These are phyloP conservation scores for Drosophila putrida DNA, from an alignment of 2,888 invertebrate genomes.

Conservation along the genomic window DNA sequence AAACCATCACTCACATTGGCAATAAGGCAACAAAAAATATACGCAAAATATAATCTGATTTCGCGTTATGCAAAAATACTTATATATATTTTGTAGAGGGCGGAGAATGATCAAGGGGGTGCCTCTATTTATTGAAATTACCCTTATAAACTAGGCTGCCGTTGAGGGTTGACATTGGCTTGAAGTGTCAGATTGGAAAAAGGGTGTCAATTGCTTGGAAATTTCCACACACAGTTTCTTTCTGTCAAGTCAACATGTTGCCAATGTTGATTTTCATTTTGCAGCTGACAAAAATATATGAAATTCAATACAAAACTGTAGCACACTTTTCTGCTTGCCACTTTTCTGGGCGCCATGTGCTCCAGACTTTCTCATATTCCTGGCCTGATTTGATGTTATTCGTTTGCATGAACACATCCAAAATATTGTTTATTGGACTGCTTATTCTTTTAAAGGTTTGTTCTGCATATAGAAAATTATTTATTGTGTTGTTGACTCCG, in stretches of 20 bases:
- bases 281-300: conserved; percentile 65
- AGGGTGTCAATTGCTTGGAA: conserved; percentile 80
- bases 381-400: conserved; percentile 30
- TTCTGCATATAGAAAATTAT: conserved; percentile 38
- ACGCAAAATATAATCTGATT: conserved; percentile 63
- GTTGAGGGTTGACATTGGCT: conserved; percentile 57
- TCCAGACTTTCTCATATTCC: conserved; percentile 12
- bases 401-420: conserved; percentile 3
- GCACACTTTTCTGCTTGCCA: conserved; percentile 43
- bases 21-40: conserved; percentile 14
- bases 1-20: conserved; percentile 42
- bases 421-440: conserved; percentile 26
- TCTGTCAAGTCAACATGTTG: conserved; percentile 84
- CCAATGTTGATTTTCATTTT: conserved; percentile 56
- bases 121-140: conserved; percentile 76
- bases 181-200: conserved; percentile 62
- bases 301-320: conserved; percentile 54
- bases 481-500: conserved; percentile 46
- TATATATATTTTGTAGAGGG: conserved; percentile 25
- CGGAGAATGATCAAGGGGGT: conserved; percentile 14
- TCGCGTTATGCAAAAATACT: conserved; percentile 64
- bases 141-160: conserved; percentile 64
- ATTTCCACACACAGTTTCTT: conserved; percentile 32
- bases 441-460: conserved; percentile 8
- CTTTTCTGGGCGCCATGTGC: conserved; percentile 28